Conservation (phyloP, 2,113 vertebrate genomes). For the Columbina picui region DNA sequence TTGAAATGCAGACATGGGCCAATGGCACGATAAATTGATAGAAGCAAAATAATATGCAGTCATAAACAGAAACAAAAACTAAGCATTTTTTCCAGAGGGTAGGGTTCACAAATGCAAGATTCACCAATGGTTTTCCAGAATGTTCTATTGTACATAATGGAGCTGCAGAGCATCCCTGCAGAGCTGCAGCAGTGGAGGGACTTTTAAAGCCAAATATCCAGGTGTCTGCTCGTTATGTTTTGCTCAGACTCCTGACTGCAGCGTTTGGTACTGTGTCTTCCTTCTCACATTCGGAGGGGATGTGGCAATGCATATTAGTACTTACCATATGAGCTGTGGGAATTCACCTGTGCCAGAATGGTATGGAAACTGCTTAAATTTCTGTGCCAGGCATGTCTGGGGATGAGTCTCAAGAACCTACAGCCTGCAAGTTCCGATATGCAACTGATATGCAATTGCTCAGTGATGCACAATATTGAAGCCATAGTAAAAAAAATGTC, state of each 20-base stretch:
- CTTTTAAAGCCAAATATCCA: neutral
- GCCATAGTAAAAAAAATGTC: neutral
- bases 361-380: neutral
- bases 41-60: neutral
- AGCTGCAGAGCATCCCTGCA: neutral
- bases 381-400: neutral
- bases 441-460: neutral
- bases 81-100: neutral
- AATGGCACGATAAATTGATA: neutral
- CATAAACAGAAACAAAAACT: neutral
- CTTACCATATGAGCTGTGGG: neutral
- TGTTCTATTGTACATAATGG: accelerated
- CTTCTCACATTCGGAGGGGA: neutral
- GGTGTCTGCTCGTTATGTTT: neutral
- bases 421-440: neutral
- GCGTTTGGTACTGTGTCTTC: neutral
- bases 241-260: neutral
- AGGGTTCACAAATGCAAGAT: neutral
- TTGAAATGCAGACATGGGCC: neutral
- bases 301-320: neutral
- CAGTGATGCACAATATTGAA: neutral
- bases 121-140: neutral
- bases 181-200: neutral
- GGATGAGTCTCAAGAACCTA: neutral
- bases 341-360: slow-evolving; percentile 2